These are phyloP conservation scores for Acromyrmex heyeri DNA, from an alignment of 1,140 invertebrate species.

Conservation along the genomic window DNA sequence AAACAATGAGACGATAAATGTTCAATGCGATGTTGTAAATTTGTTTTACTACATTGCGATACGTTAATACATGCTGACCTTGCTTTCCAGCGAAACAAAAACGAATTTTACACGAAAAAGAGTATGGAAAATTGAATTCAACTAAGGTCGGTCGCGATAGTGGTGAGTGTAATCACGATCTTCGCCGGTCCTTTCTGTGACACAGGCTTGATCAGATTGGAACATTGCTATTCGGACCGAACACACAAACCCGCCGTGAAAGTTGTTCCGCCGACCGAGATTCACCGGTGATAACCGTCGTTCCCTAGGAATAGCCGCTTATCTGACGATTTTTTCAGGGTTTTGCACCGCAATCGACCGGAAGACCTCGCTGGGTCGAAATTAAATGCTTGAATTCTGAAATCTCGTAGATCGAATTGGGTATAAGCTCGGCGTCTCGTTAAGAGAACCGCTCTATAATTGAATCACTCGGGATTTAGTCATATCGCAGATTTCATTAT, in stretches of 20 bases:
- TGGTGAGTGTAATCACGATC: slow-evolving; percentile 78
- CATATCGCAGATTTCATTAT: background rate
- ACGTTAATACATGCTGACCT: background rate
- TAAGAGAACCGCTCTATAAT: slow-evolving; percentile 32
- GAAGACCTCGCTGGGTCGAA: slow-evolving; percentile 41
- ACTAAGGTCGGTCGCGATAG: slow-evolving; percentile 68
- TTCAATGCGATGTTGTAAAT: slow-evolving; percentile 24
- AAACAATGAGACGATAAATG: slow-evolving; percentile 59
- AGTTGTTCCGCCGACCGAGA: slow-evolving; percentile 69
- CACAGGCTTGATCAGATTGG: slow-evolving; percentile 80
- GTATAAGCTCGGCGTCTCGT: slow-evolving; percentile 56
- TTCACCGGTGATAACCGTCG: slow-evolving; percentile 66
- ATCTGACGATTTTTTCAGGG: slow-evolving; percentile 70
- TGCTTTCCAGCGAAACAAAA: slow-evolving; percentile 21
- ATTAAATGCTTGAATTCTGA: slow-evolving; percentile 65
- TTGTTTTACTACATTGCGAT: slow-evolving; percentile 6
- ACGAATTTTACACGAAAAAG: slow-evolving; percentile 17
- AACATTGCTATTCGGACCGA: slow-evolving; percentile 66
- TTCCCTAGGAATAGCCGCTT: slow-evolving; percentile 65
- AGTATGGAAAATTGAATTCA: slow-evolving; percentile 60
- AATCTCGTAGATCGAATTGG: slow-evolving; percentile 33
- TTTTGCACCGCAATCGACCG: slow-evolving; percentile 63
- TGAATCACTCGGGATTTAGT: slow-evolving; percentile 41
- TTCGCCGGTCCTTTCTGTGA: slow-evolving; percentile 77
- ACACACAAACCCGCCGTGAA: slow-evolving; percentile 41